These are phyloP conservation scores for Apodemia hepburni DNA, from an alignment of 2,888 invertebrate genomes.

Conservation along the genomic window DNA sequence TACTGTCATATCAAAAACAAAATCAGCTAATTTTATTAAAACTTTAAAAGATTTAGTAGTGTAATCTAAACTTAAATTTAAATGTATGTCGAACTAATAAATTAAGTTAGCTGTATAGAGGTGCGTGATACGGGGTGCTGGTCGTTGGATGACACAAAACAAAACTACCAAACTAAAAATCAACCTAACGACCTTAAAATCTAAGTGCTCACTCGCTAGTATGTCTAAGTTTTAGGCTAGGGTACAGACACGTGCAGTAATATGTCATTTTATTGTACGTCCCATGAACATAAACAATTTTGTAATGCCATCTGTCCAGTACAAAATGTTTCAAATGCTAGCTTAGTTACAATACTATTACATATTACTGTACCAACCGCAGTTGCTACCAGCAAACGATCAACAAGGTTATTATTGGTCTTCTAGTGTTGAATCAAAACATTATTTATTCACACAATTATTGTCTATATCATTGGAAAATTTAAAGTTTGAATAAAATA, in stretches of 20 bases:
- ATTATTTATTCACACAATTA: too few species aligned
- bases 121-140: neutral
- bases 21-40: neutral
- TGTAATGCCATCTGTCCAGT: too few species aligned
- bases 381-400: neutral
- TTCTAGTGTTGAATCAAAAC: neutral
- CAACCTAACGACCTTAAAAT: constrained; percentile 28
- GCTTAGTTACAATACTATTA: too few species aligned
- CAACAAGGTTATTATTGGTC: neutral
- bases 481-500: too few species aligned
- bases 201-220: constrained; percentile 9
- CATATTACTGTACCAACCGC: neutral
- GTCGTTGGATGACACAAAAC: constrained; percentile 29
- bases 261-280: too few species aligned
- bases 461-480: too few species aligned
- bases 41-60: neutral
- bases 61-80: neutral
- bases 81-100: neutral
- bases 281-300: too few species aligned
- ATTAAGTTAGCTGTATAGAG: constrained; percentile 2
- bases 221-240: too few species aligned
- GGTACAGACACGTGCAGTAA: too few species aligned
- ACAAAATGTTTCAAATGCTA: too few species aligned
- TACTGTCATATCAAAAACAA: constrained; percentile 10
- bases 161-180: constrained; percentile 34